A percentile compares a stretch with the other conserved stretches of the same genome.
phyloP scores from a whole-genome alignment of 2,888 invertebrate species.

The Norana najaformis region DNA sequence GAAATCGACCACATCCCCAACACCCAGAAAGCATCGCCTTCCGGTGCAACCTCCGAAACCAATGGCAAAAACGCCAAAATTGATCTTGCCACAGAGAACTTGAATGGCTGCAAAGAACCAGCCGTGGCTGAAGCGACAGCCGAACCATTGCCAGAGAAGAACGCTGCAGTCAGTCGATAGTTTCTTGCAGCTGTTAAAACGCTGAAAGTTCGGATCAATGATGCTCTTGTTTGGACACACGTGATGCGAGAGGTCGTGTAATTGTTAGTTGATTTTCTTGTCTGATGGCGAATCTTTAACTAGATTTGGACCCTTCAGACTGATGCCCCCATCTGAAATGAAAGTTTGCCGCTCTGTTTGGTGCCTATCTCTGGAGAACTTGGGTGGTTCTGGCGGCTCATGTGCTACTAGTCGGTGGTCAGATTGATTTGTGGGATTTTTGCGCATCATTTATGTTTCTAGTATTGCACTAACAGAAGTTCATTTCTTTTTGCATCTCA shows the following conservation, averaged over 20 bases:
- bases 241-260: background rate
- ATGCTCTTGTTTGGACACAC: background rate
- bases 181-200: background rate
- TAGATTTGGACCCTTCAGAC: background rate
- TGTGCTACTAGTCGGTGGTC: background rate
- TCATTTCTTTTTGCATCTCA: background rate
- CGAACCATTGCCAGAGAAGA: background rate
- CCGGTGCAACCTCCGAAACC: background rate
- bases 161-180: background rate
- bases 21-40: background rate
- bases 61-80: background rate
- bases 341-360: background rate
- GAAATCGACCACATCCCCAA: constrained; percentile 5
- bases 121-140: background rate
- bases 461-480: too few species aligned
- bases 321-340: background rate
- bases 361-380: background rate
- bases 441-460: background rate
- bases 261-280: background rate
- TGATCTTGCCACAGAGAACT: constrained; percentile 7
- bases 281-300: background rate
- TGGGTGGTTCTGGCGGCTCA: background rate
- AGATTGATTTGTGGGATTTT: background rate
- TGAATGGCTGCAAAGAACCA: constrained; percentile 4
- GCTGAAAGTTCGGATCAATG: background rate